Evolutionary conservation across 2,888 invertebrate species (phyloP).

Genomic region (Drosophila fungiperda): DNA sequence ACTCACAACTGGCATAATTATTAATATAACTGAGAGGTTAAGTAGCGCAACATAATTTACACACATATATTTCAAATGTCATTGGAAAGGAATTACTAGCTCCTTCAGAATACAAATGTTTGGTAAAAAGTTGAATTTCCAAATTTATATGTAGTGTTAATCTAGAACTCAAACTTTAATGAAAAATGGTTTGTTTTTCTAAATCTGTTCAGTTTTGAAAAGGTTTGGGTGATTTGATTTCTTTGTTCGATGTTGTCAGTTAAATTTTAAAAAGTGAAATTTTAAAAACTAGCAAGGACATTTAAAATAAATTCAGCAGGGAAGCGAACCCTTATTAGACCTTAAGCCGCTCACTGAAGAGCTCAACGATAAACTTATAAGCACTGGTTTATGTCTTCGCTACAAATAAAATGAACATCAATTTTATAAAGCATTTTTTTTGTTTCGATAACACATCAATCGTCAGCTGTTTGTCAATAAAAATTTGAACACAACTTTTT

Average conservation of each 20-base stretch:
- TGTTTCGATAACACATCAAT: background rate
- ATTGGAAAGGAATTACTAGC: background rate
- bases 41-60: background rate
- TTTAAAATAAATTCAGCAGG: background rate
- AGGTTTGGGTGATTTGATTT: background rate
- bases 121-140: background rate
- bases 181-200: background rate
- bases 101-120: background rate
- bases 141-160: background rate
- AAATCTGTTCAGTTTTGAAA: background rate
- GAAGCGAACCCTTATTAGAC: background rate
- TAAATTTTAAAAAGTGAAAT: background rate
- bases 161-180: background rate
- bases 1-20: background rate
- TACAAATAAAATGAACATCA: background rate
- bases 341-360: background rate
- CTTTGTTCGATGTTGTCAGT: background rate
- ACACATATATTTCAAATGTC: background rate
- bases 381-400: background rate
- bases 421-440: background rate
- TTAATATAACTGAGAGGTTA: conserved; percentile 4
- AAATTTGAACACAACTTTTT: conserved; percentile 11
- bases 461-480: conserved; percentile 43
- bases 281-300: background rate
- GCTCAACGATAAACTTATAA: conserved; percentile 1